Conservation (phyloP, 1,140 invertebrate genomes). For the Olivierus martensii region DNA sequence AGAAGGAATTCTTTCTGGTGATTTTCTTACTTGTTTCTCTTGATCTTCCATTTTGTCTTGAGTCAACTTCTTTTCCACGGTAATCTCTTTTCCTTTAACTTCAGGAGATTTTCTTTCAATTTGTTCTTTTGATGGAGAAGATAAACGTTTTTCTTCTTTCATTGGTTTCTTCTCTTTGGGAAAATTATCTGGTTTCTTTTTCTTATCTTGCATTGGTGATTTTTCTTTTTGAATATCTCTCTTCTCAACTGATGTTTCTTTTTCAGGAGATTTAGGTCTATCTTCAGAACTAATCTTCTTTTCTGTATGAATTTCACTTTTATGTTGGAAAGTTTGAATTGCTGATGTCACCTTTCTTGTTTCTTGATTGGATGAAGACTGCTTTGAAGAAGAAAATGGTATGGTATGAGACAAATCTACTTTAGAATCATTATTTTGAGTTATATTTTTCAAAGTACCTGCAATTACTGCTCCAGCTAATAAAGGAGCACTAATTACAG, state of each 20-base stretch:
- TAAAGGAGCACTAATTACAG: constrained; percentile 1
- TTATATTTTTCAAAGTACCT: neutral
- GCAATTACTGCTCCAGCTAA: neutral
- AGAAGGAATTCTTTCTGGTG: neutral
- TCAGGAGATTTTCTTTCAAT: too few relatives aligned
- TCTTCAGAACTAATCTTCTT: neutral
- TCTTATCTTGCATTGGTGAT: neutral
- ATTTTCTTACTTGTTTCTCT: neutral
- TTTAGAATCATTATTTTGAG: neutral
- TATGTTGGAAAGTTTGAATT: neutral
- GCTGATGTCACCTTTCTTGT: neutral
- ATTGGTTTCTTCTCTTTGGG: neutral
- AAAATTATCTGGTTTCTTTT: neutral
- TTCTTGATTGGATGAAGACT: constrained; percentile 1
- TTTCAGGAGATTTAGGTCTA: neutral
- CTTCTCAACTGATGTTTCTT: neutral
- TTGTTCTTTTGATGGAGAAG: too few relatives aligned
- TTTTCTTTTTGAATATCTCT: neutral
- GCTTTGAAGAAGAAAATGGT: neutral
- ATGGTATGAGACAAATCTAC: too few relatives aligned
- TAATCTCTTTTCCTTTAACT: too few relatives aligned
- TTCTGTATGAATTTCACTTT: neutral
- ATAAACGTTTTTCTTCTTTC: too few relatives aligned
- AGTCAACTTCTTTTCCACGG: too few relatives aligned
- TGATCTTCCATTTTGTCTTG: too few relatives aligned